A percentile compares a stretch with the other conserved stretches of the same genome.
These are phyloP conservation scores for Cyphomyrmex costatus DNA, from an alignment of 1,140 invertebrate genomes.

Conservation along the genomic window DNA sequence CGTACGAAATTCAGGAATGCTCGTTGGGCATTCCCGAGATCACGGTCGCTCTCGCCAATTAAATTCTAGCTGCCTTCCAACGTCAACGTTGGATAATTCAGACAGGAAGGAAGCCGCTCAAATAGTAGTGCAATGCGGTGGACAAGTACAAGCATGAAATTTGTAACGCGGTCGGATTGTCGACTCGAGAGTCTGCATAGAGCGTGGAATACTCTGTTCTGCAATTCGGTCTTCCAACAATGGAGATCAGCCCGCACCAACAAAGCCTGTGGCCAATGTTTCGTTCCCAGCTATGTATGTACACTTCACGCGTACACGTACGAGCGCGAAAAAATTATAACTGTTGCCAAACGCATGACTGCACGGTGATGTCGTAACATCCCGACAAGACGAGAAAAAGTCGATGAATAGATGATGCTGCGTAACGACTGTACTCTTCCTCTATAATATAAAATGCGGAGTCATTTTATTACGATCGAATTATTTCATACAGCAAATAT, in stretches of 20 bases:
- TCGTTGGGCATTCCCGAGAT: background rate
- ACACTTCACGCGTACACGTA: background rate
- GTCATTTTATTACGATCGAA: background rate
- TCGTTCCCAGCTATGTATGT: constrained; percentile 11
- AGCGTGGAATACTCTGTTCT: background rate
- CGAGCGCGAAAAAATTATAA: constrained; percentile 3
- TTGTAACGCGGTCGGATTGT: constrained; percentile 34
- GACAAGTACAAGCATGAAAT: constrained; percentile 34
- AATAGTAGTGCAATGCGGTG: constrained; percentile 29
- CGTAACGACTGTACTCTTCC: background rate
- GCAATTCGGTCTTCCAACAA: constrained; percentile 41
- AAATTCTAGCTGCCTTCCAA: constrained; percentile 12
- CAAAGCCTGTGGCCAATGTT: background rate
- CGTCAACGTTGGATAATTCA: constrained; percentile 36
- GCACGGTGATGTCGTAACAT: background rate
- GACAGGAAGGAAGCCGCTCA: constrained; percentile 24
- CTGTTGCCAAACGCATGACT: background rate
- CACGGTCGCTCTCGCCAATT: constrained; percentile 1
- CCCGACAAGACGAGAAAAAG: background rate
- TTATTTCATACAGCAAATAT: background rate
- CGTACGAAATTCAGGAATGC: constrained; percentile 4
- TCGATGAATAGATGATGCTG: constrained; percentile 5
- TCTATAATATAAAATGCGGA: background rate
- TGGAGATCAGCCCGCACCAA: constrained; percentile 7
- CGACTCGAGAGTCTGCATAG: constrained; percentile 11